A percentile compares a stretch with the other conserved stretches of the same genome.
These are phyloP conservation scores for Erynnis tages DNA, from an alignment of 2,888 invertebrate species.

Conservation along the genomic window DNA sequence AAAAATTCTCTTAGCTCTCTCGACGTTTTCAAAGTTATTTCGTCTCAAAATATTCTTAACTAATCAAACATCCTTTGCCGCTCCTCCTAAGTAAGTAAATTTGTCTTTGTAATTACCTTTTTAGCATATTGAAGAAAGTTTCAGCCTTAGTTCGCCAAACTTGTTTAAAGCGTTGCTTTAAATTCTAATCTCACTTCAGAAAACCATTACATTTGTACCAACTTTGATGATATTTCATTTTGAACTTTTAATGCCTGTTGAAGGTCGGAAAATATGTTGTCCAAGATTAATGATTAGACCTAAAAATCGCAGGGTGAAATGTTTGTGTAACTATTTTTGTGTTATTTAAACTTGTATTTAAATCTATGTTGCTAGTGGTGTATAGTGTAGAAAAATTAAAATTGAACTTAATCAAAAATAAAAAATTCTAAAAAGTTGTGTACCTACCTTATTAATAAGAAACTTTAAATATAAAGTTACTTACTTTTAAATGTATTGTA, in stretches of 20 bases:
- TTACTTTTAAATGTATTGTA: no score
- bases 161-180: constrained; percentile 22
- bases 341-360: constrained; percentile 28
- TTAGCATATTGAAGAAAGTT: constrained; percentile 49
- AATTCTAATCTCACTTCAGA: constrained; percentile 22
- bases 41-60: constrained; percentile 27
- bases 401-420: no score
- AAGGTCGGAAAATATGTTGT: not conserved
- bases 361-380: no score
- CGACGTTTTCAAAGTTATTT: constrained; percentile 21
- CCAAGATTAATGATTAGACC: not conserved
- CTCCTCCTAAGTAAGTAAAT: constrained; percentile 36
- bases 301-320: no score
- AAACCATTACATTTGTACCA: constrained; percentile 22
- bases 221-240: constrained; percentile 2
- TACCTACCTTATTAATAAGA: no score
- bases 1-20: constrained; percentile 15
- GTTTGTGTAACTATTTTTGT: no score
- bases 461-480: no score
- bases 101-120: constrained; percentile 49
- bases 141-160: constrained; percentile 39
- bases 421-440: no score
- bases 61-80: constrained; percentile 28
- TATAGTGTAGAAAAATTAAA: no score
- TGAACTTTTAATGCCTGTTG: not conserved